Base-by-base conservation (phyloP, 30 jellyfish, hydroid and myxozoan species). In the Aurelia aurita complex sp. Pacific region DNA sequence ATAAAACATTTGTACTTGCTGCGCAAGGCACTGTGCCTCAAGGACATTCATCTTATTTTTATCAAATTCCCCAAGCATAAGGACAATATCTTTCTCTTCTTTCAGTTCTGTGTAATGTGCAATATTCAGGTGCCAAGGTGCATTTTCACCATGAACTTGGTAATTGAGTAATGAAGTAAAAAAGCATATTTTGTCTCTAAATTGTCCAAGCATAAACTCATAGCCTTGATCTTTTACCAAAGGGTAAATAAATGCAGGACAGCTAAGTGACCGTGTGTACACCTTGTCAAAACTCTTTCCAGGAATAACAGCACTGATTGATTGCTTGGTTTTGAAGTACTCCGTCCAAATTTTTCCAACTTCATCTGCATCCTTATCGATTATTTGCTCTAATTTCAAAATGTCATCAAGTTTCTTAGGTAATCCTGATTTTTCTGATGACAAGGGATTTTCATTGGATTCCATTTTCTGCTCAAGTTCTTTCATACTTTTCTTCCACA, bases 1-100 rank as follows among this genome's bases (percentile, higher is more conserved):
- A 79, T 94, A 94, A 74, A 94, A 94, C 88, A 94, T 77, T 29
- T 94, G 96, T 61, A 88, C 71, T 61, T 62, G 94, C 68, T 94
- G 98, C 18, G 96, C 98, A 23, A 94, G 91, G 67, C 96, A 94
- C 85, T 94, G 98, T n/a, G 94, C 98, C 52, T 94, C 98, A 1
- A 94, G 29, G 64, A 94, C 80, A 36, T 60, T 87, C 84, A 91
- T 34, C 16, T 75, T 67, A 1, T 76, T 80, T 16, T 42, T 62
- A 53, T 91, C 98, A 16, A 91, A 64, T 67, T 91, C 98, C 3
- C 97, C 86, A 29, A 96, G 81, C 97, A 92, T 92, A 13, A 86
- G 76, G 23, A 87, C 98, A 74, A 87, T 71, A 23, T 90, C 98
- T 66, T 84, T 87, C 80, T 79, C 89, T 16, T 94, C 96, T 81